Conservation (phyloP, 1,140 invertebrate genomes). For the Varroa destructor region DNA sequence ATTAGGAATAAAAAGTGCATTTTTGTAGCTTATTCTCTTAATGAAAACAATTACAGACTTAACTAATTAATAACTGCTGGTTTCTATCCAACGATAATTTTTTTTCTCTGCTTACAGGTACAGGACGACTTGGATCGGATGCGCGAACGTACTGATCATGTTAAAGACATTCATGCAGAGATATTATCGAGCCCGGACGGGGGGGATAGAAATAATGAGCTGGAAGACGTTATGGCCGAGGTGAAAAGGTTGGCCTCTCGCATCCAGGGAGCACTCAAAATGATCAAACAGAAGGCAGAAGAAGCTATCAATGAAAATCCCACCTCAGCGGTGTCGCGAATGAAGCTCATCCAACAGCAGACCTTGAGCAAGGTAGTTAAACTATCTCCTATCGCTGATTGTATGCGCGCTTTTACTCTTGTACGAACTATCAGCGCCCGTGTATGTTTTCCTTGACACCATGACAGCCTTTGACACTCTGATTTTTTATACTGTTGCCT, state of each 20-base stretch:
- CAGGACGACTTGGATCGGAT: not conserved
- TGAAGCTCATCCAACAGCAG: slow-evolving; percentile 22
- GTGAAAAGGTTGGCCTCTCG: slow-evolving; percentile 5
- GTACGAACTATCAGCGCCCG: too few species aligned
- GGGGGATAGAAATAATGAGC: not conserved
- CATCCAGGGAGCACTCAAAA: not conserved
- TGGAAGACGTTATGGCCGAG: slow-evolving; percentile 2
- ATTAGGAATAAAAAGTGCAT: too few species aligned
- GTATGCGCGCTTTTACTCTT: too few species aligned
- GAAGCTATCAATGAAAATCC: not conserved
- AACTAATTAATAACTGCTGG: too few species aligned
- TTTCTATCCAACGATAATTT: too few species aligned
- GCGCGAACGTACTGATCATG: not conserved
- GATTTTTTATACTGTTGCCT: too few species aligned
- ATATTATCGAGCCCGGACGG: not conserved
- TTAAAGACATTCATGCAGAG: slow-evolving; percentile 5
- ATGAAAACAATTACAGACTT: too few species aligned
- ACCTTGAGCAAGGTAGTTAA: slow-evolving; percentile 22
- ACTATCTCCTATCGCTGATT: too few species aligned
- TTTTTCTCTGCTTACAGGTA: not conserved
- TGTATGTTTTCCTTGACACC: too few species aligned
- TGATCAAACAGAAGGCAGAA: not conserved
- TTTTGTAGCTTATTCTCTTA: too few species aligned
- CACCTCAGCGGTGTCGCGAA: not conserved
- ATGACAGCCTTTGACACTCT: too few species aligned